phyloP scores from a whole-genome alignment of 1,140 invertebrate genomes.

The Coptotermes formosanus region DNA sequence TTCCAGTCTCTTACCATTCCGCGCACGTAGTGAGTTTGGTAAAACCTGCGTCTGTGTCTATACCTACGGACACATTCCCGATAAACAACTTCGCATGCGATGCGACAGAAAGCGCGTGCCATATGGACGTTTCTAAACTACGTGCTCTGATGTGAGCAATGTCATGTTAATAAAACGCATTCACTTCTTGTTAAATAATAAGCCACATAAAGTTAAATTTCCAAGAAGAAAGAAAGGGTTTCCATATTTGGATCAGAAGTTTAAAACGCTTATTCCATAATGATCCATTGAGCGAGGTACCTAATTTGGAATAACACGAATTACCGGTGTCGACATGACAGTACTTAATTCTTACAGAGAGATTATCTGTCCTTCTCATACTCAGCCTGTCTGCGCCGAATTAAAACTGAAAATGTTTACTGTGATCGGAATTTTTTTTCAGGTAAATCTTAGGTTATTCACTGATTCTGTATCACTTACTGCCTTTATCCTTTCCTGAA shows the following conservation, averaged over 20 bases:
- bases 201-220: conserved; percentile 11
- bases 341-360: not conserved
- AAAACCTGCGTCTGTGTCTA: no score
- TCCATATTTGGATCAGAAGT: conserved; percentile 8
- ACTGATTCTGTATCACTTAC: no score
- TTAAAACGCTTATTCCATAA: conserved; percentile 23
- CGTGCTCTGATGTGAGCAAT: not conserved
- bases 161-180: not conserved
- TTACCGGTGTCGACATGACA: not conserved
- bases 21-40: not conserved
- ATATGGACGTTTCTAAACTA: not conserved
- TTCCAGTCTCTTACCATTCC: not conserved
- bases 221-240: conserved; percentile 1
- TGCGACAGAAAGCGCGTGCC: not conserved
- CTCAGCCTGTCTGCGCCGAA: not conserved
- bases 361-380: not conserved
- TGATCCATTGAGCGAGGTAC: not conserved
- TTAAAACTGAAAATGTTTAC: no score
- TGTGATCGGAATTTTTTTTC: no score
- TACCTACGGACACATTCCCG: no score
- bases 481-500: no score
- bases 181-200: not conserved
- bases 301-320: conserved; percentile 19
- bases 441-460: no score
- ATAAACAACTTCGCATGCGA: no score